These are phyloP conservation scores for Sebastes goodei DNA, from an alignment of 2,797 vertebrate species.

Conservation along the genomic window DNA sequence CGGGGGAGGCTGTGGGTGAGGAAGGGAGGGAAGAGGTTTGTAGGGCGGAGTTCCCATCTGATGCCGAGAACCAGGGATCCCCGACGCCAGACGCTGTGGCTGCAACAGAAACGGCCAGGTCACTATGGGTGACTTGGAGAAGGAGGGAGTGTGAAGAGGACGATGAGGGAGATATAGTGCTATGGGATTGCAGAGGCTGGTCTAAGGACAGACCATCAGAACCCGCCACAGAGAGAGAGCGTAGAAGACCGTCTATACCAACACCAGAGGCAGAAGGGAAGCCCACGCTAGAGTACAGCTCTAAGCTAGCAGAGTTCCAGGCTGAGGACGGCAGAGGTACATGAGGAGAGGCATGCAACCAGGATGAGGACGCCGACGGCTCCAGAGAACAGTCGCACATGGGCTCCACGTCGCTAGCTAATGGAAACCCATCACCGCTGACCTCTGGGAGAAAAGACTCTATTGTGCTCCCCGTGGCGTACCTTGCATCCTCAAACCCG, in stretches of 20 bases:
- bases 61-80: constrained; percentile 70
- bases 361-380: constrained; percentile 50
- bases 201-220: constrained; percentile 63
- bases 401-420: constrained; percentile 48
- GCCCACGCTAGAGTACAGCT: constrained; percentile 48
- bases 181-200: constrained; percentile 61
- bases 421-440: constrained; percentile 53
- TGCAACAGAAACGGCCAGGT: constrained; percentile 82
- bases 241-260: constrained; percentile 64
- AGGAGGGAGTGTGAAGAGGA: constrained; percentile 66
- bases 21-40: constrained; percentile 72
- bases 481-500: constrained; percentile 63
- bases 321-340: constrained; percentile 53
- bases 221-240: constrained; percentile 60
- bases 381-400: constrained; percentile 69
- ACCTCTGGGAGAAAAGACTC: constrained; percentile 63
- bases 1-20: constrained; percentile 72
- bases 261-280: constrained; percentile 53
- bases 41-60: constrained; percentile 69
- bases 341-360: constrained; percentile 70
- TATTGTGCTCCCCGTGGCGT: constrained; percentile 47
- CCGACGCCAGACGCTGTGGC: constrained; percentile 69
- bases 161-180: constrained; percentile 54
- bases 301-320: constrained; percentile 48
- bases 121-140: constrained; percentile 70